phyloP scores from a whole-genome alignment of 2,888 invertebrate species.

The Scaptomyza cyrtandrae region DNA sequence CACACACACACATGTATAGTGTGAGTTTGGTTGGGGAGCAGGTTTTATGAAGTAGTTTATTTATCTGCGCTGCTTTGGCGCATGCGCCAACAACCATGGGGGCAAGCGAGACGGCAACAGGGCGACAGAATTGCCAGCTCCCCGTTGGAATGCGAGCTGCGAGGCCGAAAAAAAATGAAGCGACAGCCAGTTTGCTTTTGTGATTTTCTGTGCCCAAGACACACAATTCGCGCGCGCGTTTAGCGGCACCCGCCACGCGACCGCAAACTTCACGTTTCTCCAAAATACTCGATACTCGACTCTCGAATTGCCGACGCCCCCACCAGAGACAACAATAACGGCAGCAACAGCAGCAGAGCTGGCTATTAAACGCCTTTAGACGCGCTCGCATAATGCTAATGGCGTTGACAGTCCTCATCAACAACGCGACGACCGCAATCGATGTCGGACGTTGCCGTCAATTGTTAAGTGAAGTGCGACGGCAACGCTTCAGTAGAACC shows the following conservation, averaged over 20 bases:
- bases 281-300: constrained; percentile 7
- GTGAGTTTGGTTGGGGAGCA: constrained; percentile 56
- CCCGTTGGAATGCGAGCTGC: constrained; percentile 65
- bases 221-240: constrained; percentile 63
- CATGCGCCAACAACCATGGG: constrained; percentile 55
- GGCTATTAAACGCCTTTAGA: constrained; percentile 76
- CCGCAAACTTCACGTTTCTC: constrained; percentile 40
- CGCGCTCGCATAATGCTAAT: constrained; percentile 78
- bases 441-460: constrained; percentile 54
- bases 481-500: constrained; percentile 69
- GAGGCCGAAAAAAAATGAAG: constrained; percentile 49
- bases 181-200: constrained; percentile 55
- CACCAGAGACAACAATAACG: constrained; percentile 23
- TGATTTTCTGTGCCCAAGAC: constrained; percentile 64
- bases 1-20: constrained; percentile 1
- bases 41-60: constrained; percentile 50
- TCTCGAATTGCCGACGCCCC: constrained; percentile 61
- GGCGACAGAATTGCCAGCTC: constrained; percentile 3
- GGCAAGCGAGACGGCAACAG: constrained; percentile 57
- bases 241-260: constrained; percentile 72
- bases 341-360: constrained; percentile 14
- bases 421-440: constrained; percentile 73
- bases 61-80: constrained; percentile 71
- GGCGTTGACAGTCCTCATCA: constrained; percentile 81
- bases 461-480: constrained; percentile 78